Evolutionary conservation across 1,140 invertebrate genomes (phyloP).

Genomic region (Drosophila kohkoa): DNA sequence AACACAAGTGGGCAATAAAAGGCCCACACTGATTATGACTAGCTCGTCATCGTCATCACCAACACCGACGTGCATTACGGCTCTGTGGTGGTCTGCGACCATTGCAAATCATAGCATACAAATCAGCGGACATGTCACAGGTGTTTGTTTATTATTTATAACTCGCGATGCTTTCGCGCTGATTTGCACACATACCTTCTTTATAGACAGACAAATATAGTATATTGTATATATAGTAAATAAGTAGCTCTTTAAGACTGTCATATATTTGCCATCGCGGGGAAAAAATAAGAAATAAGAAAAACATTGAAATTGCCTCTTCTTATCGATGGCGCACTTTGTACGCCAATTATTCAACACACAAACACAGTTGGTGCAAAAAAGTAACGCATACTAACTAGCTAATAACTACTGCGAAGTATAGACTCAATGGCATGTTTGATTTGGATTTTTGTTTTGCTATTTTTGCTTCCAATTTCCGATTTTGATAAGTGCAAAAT

Average conservation of each 20-base stretch:
- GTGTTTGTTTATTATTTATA: constrained; percentile 19
- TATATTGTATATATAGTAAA: constrained; percentile 1
- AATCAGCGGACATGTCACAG: constrained; percentile 18
- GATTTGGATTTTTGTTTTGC: not conserved
- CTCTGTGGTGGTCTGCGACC: not conserved
- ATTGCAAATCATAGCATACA: constrained; percentile 45
- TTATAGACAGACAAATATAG: constrained; percentile 17
- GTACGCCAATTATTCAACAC: not conserved
- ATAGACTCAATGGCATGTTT: not conserved
- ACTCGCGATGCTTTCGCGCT: not conserved
- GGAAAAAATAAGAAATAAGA: not conserved
- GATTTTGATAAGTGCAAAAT: constrained; percentile 1
- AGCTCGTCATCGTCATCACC: constrained; percentile 11
- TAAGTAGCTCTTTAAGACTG: not conserved
- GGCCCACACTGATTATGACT: not conserved
- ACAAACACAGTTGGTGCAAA: not conserved
- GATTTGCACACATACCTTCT: not conserved
- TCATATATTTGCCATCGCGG: constrained; percentile 16
- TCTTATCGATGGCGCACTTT: constrained; percentile 32
- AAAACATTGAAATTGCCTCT: not conserved
- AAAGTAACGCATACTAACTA: not conserved
- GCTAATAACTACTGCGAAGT: not conserved
- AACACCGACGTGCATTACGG: too few relatives aligned
- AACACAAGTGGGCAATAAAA: constrained; percentile 36
- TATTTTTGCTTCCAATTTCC: constrained; percentile 1